These are phyloP conservation scores for Mellivora capensis DNA, from an alignment of 2,113 vertebrate genomes.

Conservation along the genomic window DNA sequence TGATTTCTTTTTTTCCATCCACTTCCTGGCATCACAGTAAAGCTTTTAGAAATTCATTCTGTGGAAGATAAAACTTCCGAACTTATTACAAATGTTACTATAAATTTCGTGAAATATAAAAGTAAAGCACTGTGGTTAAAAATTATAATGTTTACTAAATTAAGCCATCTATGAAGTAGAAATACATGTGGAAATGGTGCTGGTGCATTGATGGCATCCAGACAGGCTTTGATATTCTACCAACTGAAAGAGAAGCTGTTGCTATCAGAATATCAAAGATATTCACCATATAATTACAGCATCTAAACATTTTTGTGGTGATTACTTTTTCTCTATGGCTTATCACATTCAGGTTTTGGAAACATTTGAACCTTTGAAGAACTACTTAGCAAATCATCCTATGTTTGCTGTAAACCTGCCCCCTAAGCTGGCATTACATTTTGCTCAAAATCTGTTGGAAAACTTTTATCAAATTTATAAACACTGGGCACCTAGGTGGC, in stretches of 20 bases:
- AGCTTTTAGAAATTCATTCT: not conserved
- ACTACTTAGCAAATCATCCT: not conserved
- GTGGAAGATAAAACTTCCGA: not conserved
- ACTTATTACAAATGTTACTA: not conserved
- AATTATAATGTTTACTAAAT: not conserved
- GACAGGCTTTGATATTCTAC: not conserved
- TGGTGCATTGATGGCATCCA: not conserved
- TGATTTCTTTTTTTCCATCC: not conserved
- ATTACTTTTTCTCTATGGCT: not conserved
- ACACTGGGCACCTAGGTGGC: too few relatives aligned
- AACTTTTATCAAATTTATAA: not conserved
- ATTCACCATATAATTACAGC: not conserved
- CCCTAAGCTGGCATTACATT: not conserved
- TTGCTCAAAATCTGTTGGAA: not conserved
- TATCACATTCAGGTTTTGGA: not conserved
- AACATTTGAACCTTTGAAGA: not conserved
- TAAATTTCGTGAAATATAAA: not conserved
- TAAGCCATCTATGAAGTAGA: not conserved
- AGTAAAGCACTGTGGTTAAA: not conserved
- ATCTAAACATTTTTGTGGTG: not conserved
- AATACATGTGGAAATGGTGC: not conserved
- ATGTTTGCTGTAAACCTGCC: not conserved
- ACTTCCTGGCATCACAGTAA: not conserved
- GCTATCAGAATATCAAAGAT: not conserved
- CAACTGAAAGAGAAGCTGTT: not conserved